These are phyloP conservation scores for Nannoperca obscura DNA, from an alignment of 2,797 vertebrate species.

Conservation along the genomic window DNA sequence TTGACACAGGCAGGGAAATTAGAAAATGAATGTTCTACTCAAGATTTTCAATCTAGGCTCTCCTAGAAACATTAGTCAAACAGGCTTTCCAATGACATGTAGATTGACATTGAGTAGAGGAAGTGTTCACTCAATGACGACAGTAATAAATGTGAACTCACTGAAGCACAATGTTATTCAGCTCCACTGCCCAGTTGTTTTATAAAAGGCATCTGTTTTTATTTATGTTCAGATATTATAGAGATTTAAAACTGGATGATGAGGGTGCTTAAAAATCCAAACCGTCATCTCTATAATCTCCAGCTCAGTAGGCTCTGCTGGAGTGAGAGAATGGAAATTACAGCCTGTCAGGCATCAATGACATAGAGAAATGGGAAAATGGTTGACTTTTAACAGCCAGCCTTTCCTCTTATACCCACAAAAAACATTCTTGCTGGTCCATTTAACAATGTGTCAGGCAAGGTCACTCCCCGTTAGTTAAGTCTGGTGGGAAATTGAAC, in stretches of 20 bases:
- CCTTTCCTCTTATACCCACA: conserved; percentile 72
- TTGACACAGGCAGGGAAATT: conserved; percentile 73
- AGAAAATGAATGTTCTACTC: conserved; percentile 70
- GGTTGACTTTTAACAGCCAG: conserved; percentile 89
- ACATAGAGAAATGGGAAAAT: conserved; percentile 91
- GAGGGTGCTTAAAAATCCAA: conserved; percentile 84
- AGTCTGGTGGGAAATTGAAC: conserved; percentile 85
- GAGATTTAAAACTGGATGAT: conserved; percentile 77
- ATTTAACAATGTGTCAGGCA: conserved; percentile 88
- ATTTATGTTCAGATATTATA: conserved; percentile 80
- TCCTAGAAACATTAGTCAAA: conserved; percentile 68
- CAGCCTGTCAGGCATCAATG: conserved; percentile 91
- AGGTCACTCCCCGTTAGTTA: conserved; percentile 87
- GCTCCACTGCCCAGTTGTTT: conserved; percentile 68
- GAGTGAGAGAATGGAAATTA: conserved; percentile 92
- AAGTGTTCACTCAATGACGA: conserved; percentile 67
- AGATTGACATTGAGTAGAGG: conserved; percentile 74
- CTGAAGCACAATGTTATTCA: conserved; percentile 71
- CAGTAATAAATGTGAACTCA: conserved; percentile 75
- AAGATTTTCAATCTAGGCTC: conserved; percentile 55
- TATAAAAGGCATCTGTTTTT: conserved; percentile 82
- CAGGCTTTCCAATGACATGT: conserved; percentile 62
- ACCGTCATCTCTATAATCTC: conserved; percentile 88
- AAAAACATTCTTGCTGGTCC: conserved; percentile 86
- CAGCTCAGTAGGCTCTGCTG: conserved; percentile 88